Conservation (phyloP, 2,888 invertebrate species). For the Drosophila cognata region DNA sequence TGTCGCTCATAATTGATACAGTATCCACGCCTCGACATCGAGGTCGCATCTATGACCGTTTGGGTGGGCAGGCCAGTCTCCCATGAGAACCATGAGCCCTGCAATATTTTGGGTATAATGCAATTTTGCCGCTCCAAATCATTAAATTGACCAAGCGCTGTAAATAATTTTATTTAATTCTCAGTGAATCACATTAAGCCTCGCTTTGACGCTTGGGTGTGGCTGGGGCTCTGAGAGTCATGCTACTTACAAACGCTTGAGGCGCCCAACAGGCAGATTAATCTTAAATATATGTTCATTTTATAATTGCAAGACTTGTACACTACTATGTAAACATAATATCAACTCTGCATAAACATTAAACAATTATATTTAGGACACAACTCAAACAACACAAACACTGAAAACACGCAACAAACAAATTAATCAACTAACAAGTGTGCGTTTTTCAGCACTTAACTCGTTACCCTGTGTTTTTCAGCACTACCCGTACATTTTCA, state of each 20-base stretch:
- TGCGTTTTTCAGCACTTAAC: conserved; percentile 40
- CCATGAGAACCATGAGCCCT: conserved; percentile 96
- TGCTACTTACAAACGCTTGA: conserved; percentile 52
- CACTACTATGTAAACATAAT: conserved; percentile 43
- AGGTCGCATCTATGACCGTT: conserved; percentile 92
- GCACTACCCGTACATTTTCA: conserved; percentile 25
- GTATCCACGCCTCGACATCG: conserved; percentile 90
- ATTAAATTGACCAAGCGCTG: conserved; percentile 63
- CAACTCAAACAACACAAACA: conserved; percentile 23
- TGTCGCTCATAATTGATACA: conserved; percentile 90
- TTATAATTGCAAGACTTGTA: conserved; percentile 9
- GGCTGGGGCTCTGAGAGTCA: conserved; percentile 43
- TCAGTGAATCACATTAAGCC: conserved; percentile 62
- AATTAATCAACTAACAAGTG: conserved; percentile 38
- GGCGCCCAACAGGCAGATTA: conserved; percentile 50
- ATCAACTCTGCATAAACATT: conserved; percentile 17
- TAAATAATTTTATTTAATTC: conserved; percentile 18
- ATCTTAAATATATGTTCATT: conserved; percentile 45
- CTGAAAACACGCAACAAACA: conserved; percentile 58
- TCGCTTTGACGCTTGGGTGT: conserved; percentile 61
- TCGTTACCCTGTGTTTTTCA: conserved; percentile 1
- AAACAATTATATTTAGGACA: conserved; percentile 26
- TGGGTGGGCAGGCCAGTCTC: conserved; percentile 93
- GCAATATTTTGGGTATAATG: conserved; percentile 91
- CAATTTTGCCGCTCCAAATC: conserved; percentile 85